A percentile compares a stretch with the other conserved stretches of the same genome.
phyloP scores from a whole-genome alignment of 2,888 invertebrate species.

The Apocheima hispidaria region DNA sequence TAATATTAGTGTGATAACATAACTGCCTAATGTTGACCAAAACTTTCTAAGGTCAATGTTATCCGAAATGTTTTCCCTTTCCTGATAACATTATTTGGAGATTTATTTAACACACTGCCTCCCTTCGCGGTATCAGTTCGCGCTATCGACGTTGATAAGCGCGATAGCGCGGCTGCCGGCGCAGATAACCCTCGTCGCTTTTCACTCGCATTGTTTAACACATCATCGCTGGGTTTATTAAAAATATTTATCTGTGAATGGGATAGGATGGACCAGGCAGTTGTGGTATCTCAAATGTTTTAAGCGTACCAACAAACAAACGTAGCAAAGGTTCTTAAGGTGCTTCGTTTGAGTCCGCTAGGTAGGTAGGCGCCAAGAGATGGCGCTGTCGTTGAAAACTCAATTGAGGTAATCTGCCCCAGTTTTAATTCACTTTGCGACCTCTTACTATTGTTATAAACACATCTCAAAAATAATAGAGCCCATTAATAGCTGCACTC shows the following conservation, averaged over 20 bases:
- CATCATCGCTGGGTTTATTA: constrained; percentile 37
- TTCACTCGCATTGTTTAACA: constrained; percentile 57
- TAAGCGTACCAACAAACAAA: too few species aligned
- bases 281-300: too few species aligned
- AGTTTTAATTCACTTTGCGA: too few species aligned
- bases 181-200: constrained; percentile 72
- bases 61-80: constrained; percentile 21
- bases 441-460: too few species aligned
- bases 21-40: not conserved
- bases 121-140: constrained; percentile 62
- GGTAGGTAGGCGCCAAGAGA: too few species aligned
- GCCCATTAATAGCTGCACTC: too few species aligned
- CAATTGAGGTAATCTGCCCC: too few species aligned
- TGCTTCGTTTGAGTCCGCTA: too few species aligned
- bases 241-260: constrained; percentile 34
- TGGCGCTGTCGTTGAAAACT: too few species aligned
- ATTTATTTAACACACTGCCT: constrained; percentile 57
- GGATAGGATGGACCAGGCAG: not conserved
- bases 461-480: too few species aligned
- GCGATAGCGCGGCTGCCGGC: constrained; percentile 75
- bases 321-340: too few species aligned
- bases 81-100: constrained; percentile 32
- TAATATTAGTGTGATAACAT: too few species aligned
- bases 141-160: constrained; percentile 72
- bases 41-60: constrained; percentile 36